phyloP scores from a whole-genome alignment of 2,797 vertebrate species.

The Mallotus villosus region DNA sequence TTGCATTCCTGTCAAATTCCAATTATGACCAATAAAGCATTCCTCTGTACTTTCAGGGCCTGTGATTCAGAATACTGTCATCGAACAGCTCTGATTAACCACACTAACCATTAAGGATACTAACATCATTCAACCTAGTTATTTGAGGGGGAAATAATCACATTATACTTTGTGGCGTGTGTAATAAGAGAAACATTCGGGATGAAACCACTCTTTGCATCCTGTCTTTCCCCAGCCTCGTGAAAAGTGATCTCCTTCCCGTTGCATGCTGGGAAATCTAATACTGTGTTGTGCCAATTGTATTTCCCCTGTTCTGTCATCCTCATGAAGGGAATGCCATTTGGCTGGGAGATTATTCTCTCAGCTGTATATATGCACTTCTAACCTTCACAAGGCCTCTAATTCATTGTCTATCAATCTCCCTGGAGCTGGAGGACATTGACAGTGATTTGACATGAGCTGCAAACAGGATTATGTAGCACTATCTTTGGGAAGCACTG shows the following conservation, averaged over 20 bases:
- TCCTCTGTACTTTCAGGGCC: not conserved
- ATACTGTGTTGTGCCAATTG: slow-evolving; percentile 13
- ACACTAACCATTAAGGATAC: not conserved
- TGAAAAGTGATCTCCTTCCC: not conserved
- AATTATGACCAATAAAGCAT: not conserved
- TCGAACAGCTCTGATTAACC: not conserved
- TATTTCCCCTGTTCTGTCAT: slow-evolving; percentile 9
- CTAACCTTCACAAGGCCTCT: slow-evolving; percentile 1
- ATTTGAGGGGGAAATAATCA: not conserved
- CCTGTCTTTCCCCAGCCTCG: not conserved
- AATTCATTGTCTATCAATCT: slow-evolving; percentile 14
- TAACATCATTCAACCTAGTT: not conserved
- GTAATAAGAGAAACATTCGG: not conserved
- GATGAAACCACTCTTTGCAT: not conserved
- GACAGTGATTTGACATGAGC: slow-evolving; percentile 14
- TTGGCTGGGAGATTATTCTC: not conserved
- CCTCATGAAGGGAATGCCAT: not conserved
- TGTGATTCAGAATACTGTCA: not conserved
- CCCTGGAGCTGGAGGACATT: not conserved
- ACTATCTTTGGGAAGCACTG: not conserved
- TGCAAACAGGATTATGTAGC: slow-evolving; percentile 16
- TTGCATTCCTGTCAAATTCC: too few species aligned
- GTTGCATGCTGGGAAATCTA: slow-evolving; percentile 2
- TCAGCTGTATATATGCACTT: slow-evolving; percentile 11
- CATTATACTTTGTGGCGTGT: not conserved